Conservation (phyloP, 2,113 vertebrate species). For the Micronycteris hirsuta region DNA sequence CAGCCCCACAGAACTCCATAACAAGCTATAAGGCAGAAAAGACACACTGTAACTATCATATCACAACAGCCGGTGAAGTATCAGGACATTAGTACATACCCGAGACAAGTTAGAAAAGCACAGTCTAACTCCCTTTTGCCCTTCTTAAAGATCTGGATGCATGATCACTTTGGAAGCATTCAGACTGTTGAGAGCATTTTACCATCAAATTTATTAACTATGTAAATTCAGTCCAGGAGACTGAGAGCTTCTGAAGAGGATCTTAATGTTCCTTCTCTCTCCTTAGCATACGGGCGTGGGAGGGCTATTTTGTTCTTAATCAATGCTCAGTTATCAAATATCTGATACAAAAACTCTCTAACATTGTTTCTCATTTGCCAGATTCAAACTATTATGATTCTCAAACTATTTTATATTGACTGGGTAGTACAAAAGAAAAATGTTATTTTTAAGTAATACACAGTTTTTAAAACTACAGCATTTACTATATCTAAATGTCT, state of each 20-base stretch:
- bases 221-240: constrained; percentile 23
- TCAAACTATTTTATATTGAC: background rate
- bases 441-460: background rate
- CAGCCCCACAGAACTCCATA: constrained; percentile 99
- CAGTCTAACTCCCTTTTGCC: accelerated
- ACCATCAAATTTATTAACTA: constrained; percentile 47
- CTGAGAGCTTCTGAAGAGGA: constrained; percentile 31
- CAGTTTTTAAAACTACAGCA: background rate
- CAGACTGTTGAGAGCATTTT: background rate
- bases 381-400: background rate
- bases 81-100: background rate
- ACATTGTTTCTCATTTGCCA: background rate
- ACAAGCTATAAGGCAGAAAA: constrained; percentile 87
- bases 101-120: accelerated
- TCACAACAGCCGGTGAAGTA: background rate
- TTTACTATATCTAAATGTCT: background rate
- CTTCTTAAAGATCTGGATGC: background rate
- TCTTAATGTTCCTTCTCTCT: background rate
- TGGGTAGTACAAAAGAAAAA: background rate
- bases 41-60: background rate
- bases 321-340: background rate
- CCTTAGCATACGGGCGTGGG: background rate
- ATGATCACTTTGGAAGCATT: background rate
- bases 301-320: background rate
- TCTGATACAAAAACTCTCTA: background rate